A percentile compares a stretch with the other conserved stretches of the same genome.
These are phyloP conservation scores for Drosophila pectinifera DNA, from an alignment of 1,140 invertebrate genomes.

Conservation along the genomic window DNA sequence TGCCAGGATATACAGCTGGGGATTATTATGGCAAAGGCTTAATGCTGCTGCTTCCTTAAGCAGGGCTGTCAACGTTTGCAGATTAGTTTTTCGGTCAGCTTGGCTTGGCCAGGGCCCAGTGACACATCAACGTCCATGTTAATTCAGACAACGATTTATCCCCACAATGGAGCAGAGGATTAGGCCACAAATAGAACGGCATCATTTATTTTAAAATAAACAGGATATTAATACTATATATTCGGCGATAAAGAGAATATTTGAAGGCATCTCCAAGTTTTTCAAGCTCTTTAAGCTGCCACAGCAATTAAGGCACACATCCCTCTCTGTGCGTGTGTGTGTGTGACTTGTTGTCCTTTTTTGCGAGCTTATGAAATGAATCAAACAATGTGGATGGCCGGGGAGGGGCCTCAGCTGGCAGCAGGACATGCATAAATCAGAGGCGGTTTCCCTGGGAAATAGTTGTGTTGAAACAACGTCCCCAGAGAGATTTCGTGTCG, in stretches of 20 bases:
- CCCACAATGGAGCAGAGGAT: background rate
- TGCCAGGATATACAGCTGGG: constrained; percentile 28
- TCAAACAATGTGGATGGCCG: constrained; percentile 56
- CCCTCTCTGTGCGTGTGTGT: constrained; percentile 14
- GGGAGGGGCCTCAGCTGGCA: constrained; percentile 41
- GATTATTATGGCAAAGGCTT: constrained; percentile 36
- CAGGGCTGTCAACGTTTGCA: constrained; percentile 36
- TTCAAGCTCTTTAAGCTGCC: constrained; percentile 30
- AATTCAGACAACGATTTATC: constrained; percentile 17
- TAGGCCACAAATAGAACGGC: background rate
- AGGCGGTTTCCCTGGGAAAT: constrained; percentile 49
- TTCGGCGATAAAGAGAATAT: constrained; percentile 15
- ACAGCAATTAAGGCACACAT: constrained; percentile 29
- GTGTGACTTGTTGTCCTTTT: constrained; percentile 44
- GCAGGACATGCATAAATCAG: constrained; percentile 75
- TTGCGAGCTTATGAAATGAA: constrained; percentile 61
- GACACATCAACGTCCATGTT: constrained; percentile 23
- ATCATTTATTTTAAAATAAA: constrained; percentile 1
- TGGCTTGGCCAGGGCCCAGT: background rate
- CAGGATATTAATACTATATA: background rate
- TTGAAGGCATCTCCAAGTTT: constrained; percentile 4
- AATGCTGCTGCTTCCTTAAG: constrained; percentile 4
- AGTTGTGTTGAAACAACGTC: constrained; percentile 64
- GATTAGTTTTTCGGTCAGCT: constrained; percentile 40
- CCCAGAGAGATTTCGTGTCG: constrained; percentile 28